A percentile compares a stretch with the other conserved stretches of the same genome.
Conservation (phyloP, 2,113 vertebrate genomes). For the Furnarius figulus region DNA sequence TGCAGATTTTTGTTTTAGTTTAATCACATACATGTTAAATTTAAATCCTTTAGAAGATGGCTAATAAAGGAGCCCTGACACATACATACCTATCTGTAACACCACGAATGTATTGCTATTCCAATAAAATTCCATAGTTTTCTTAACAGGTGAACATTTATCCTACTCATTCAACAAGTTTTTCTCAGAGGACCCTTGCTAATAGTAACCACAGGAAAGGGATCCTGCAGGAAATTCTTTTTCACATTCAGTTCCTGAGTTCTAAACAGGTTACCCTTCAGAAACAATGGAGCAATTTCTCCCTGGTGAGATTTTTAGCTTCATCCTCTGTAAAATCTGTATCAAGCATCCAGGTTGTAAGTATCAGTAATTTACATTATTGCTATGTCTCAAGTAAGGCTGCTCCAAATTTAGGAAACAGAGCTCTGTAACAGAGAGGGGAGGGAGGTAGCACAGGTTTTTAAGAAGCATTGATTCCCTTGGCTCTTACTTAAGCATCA, state of each 20-base stretch:
- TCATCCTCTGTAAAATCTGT: conserved; percentile 29
- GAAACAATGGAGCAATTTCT: background rate
- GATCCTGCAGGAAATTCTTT: background rate
- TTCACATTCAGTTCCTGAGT: background rate
- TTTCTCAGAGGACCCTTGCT: background rate
- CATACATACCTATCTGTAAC: background rate
- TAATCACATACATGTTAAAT: background rate
- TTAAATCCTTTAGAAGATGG: background rate
- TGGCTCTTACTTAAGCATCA: background rate
- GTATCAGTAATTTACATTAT: background rate
- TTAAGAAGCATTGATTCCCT: background rate
- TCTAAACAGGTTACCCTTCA: background rate
- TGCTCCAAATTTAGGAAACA: background rate
- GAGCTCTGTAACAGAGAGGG: background rate
- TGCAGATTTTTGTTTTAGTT: background rate
- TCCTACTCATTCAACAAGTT: background rate
- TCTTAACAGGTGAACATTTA: background rate
- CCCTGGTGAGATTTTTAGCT: background rate
- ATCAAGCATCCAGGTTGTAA: background rate
- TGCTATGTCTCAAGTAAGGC: background rate
- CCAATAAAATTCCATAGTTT: background rate
- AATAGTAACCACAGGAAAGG: background rate
- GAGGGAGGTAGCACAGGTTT: background rate
- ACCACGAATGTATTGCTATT: background rate
- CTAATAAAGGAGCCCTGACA: background rate